phyloP scores from a whole-genome alignment of 2,888 invertebrate species.

The Dolomedes plantarius region DNA sequence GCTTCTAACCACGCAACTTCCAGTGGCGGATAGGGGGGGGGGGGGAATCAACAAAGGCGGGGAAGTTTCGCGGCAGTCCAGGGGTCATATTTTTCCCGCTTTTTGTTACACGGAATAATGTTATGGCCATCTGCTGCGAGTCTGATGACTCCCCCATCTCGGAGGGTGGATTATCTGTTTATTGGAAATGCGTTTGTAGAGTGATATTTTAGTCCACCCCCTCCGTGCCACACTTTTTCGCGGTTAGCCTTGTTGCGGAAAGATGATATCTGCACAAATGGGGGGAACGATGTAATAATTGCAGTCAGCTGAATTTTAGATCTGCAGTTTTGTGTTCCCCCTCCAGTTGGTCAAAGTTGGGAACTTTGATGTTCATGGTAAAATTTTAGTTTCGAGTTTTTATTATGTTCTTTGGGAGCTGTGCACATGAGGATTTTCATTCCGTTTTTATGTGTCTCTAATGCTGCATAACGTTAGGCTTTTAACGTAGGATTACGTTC shows the following conservation, averaged over 20 bases:
- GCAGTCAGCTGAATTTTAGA: no score
- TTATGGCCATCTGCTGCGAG: constrained; percentile 5
- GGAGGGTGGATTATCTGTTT: constrained; percentile 3
- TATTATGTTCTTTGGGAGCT: no score
- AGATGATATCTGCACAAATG: no score
- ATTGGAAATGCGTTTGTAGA: not conserved
- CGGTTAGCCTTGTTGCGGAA: constrained; percentile 1
- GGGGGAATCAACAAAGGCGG: constrained; percentile 5
- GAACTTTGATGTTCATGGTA: no score
- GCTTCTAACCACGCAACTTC: not conserved
- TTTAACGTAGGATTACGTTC: no score
- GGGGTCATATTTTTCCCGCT: constrained; percentile 4
- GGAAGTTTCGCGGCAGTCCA: constrained; percentile 15
- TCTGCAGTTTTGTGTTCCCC: no score
- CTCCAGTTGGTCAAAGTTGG: no score
- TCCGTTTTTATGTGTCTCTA: no score
- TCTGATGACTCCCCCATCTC: not conserved
- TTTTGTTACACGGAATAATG: constrained; percentile 15
- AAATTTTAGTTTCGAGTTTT: no score
- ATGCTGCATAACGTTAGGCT: no score
- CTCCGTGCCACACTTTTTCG: not conserved
- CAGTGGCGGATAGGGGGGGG: not conserved
- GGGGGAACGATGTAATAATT: no score
- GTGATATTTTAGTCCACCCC: not conserved
- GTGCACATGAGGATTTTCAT: no score